Conservation (phyloP, 2,113 vertebrate genomes). For the Hemiprocne comata region DNA sequence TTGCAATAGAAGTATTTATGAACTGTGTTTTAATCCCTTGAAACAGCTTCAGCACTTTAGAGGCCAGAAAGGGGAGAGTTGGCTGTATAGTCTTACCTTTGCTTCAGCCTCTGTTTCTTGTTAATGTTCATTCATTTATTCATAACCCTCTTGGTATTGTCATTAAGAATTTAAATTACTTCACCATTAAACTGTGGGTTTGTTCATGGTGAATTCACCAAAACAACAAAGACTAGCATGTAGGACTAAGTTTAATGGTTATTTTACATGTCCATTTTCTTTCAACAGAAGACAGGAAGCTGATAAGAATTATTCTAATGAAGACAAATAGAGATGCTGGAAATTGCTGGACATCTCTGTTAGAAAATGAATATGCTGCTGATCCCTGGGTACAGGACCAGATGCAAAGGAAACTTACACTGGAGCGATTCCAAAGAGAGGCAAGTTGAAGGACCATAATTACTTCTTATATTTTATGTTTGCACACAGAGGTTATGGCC, state of each 20-base stretch:
- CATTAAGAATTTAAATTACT: not conserved
- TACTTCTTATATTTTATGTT: not conserved
- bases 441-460: slow-evolving; percentile 63
- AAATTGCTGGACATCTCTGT: slow-evolving; percentile 93
- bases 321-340: slow-evolving; percentile 94
- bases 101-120: not conserved
- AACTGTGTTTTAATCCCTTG: not conserved
- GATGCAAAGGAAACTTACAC: slow-evolving; percentile 96
- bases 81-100: not conserved
- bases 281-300: slow-evolving; percentile 89
- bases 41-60: not conserved
- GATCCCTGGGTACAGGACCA: slow-evolving; percentile 96
- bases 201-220: not conserved
- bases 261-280: not conserved
- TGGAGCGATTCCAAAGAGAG: slow-evolving; percentile 96
- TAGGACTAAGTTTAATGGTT: not conserved
- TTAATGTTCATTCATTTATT: not conserved
- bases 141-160: not conserved
- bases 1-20: not conserved
- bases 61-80: not conserved
- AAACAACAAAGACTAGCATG: not conserved
- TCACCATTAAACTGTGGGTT: not conserved
- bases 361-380: slow-evolving; percentile 91
- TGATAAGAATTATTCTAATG: slow-evolving; percentile 91
- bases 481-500: not conserved